phyloP scores from a whole-genome alignment of 2,888 invertebrate species.

The Parthenolecanium corni region DNA sequence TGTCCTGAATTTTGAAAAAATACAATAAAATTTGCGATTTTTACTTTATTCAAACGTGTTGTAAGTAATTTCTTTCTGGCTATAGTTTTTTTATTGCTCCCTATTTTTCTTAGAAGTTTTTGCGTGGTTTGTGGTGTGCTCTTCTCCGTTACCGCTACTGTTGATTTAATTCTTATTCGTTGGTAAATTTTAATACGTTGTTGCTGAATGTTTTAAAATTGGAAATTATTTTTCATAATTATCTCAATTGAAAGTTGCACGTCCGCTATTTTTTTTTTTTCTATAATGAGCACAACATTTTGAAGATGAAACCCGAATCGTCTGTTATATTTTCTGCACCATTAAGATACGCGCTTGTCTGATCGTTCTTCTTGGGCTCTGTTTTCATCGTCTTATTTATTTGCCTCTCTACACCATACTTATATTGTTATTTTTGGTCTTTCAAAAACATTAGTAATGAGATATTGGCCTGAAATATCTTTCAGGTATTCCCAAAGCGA shows the following conservation, averaged over 20 bases:
- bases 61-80: conserved; percentile 17
- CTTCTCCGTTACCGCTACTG: neutral
- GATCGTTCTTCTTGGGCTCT: no score
- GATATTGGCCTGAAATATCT: conserved; percentile 19
- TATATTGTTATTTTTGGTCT: neutral
- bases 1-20: no score
- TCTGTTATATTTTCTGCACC: no score
- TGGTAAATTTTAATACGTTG: neutral
- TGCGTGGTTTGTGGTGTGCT: neutral
- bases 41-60: conserved; percentile 13
- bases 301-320: no score
- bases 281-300: no score
- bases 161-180: neutral
- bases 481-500: conserved; percentile 17
- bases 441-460: conserved; percentile 9
- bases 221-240: neutral
- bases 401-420: no score
- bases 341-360: no score
- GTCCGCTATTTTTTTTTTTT: no score
- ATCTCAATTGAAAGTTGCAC: no score
- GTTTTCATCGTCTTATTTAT: no score
- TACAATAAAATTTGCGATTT: neutral
- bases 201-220: neutral
- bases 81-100: neutral
- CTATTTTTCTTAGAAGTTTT: neutral